Conservation (phyloP, 1,140 invertebrate species). For the Yoshiicerus persimilis region DNA sequence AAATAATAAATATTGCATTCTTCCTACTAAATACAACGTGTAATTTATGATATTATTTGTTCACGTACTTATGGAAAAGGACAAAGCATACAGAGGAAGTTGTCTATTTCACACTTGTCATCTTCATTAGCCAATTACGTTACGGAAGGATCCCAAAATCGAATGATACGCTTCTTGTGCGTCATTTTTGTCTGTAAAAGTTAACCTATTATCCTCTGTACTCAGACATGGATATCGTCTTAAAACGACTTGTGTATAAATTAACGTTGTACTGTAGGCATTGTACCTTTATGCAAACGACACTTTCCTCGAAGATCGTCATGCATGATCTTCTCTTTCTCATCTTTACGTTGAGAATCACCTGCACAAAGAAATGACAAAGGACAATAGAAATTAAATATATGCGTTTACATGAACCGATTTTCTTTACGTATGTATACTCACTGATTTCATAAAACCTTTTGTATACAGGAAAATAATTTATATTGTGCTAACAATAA, state of each 20-base stretch:
- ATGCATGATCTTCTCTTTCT: not conserved
- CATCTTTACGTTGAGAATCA: not conserved
- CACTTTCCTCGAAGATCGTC: not conserved
- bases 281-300: not conserved
- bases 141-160: not conserved
- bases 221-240: too few relatives aligned
- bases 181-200: too few relatives aligned
- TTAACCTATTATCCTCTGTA: too few relatives aligned
- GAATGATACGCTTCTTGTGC: not conserved
- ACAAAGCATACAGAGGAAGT: not conserved
- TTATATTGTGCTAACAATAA: too few relatives aligned
- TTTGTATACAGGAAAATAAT: too few relatives aligned
- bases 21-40: not conserved
- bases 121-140: not conserved
- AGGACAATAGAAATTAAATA: not conserved
- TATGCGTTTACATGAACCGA: not conserved
- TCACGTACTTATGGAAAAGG: not conserved
- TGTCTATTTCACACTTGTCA: slow-evolving; percentile 7
- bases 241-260: not conserved
- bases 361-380: not conserved
- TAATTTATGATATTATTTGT: not conserved
- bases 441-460: too few relatives aligned
- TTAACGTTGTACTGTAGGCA: not conserved
- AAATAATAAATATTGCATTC: not conserved
- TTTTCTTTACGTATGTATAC: not conserved